A percentile compares a stretch with the other conserved stretches of the same genome.
Conservation (phyloP, 35 echinoderm and acorn worm species). For the Hemicentrotus pulcherrimus region DNA sequence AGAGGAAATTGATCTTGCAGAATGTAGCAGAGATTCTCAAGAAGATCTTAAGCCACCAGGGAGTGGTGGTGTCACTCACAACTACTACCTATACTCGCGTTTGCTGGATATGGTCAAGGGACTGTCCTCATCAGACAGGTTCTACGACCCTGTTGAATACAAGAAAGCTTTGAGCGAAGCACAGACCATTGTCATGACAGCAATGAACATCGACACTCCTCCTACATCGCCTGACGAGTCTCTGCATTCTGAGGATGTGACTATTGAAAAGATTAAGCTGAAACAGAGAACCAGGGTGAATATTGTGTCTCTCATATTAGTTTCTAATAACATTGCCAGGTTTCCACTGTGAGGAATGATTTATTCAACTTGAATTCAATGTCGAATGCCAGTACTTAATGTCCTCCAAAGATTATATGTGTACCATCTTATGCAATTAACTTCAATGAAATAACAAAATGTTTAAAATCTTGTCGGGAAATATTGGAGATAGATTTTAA, state of each 20-base stretch:
- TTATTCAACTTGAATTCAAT: background rate
- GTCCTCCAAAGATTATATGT: background rate
- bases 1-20: background rate
- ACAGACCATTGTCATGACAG: slow-evolving; percentile 62
- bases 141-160: slow-evolving; percentile 52
- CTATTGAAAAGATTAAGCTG: background rate
- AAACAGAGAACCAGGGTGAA: background rate
- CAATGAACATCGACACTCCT: slow-evolving; percentile 61
- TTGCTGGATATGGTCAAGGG: slow-evolving; percentile 55
- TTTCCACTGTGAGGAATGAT: background rate
- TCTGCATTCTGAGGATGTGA: background rate
- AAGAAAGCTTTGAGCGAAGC: slow-evolving; percentile 52
- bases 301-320: background rate
- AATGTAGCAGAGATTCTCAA: background rate
- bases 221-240: slow-evolving; percentile 36
- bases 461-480: too few species aligned
- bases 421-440: background rate
- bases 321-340: background rate
- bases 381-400: background rate
- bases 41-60: background rate
- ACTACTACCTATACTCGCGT: slow-evolving; percentile 52
- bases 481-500: too few species aligned
- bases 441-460: too few species aligned
- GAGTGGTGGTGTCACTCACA: slow-evolving; percentile 29
- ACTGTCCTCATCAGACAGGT: slow-evolving; percentile 46